Evolutionary conservation across 2,113 vertebrate species (phyloP), one percentile per base, ranked within the genome.

Genomic region (Clarias macrocephalus): DNA sequence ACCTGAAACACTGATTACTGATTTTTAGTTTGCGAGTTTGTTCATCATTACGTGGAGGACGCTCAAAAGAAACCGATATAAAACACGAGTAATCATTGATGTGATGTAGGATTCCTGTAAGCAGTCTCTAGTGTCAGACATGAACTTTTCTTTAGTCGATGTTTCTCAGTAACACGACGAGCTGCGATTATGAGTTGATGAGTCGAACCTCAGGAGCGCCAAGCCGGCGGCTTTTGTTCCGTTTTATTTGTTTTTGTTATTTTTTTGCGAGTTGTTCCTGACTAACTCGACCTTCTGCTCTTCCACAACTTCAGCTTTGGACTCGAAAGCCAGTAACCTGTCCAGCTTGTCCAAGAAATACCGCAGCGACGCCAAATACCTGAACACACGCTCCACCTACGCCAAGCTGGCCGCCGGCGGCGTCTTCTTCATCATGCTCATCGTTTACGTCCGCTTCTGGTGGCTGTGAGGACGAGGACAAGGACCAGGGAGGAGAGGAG

Each of bases 311-410:
- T 86, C 95, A 99, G 98, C 97, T n/a, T 94, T 99, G 63, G 98
- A 99, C 94, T 97, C 97, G 73, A 99, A 99, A 94, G 98, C 98
- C 93, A 99, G 97, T 94, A 99, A 97, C 93, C 90, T 99, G 93
- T 99, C 98, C 94, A 98, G 95, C 92, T 93, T 99, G 94, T 99
- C 98, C 30, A 99, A 99, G 95, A 99, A 99, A 93, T 99, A 99
- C 95, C 95, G 98, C 86, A 97, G 97, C 85, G 98, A 99, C 0
- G 98, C 98, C 0, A 99, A 99, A 92, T 99, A 99, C 88, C 96
- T 99, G 95, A 99, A 99, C 92, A 99, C 98, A 93, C 98, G 98
- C 85, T 99, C 98, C 94, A 99, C 98, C 2, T 99, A 99, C 0
- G 98, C 98, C 94, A 99, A 99, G 91, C 96, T 99, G 83, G 98